Evolutionary conservation across 2,797 vertebrate genomes (phyloP).

Genomic region (Denticeps clupeoides): DNA sequence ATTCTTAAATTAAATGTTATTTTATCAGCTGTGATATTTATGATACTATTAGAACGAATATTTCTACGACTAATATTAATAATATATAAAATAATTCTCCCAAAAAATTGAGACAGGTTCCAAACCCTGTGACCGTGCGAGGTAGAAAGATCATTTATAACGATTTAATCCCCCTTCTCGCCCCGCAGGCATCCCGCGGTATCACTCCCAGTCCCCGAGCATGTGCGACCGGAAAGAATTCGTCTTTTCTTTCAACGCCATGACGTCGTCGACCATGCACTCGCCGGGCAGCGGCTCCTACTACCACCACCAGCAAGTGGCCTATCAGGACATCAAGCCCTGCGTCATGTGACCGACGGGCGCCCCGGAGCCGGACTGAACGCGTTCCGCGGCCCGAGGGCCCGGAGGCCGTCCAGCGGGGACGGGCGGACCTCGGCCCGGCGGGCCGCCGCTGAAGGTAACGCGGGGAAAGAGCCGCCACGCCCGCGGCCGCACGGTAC

Average conservation of each 20-base stretch:
- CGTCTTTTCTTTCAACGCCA: slow-evolving; percentile 98
- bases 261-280: slow-evolving; percentile 95
- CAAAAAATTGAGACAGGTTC: too few relatives aligned
- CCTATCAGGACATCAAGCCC: slow-evolving; percentile 98
- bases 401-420: neutral
- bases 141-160: too few relatives aligned
- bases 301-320: slow-evolving; percentile 97
- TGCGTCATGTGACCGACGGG: slow-evolving; percentile 99
- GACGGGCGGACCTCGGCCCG: slow-evolving; percentile 4
- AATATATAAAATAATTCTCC: too few relatives aligned
- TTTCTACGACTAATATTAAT: too few relatives aligned
- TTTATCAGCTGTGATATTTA: too few relatives aligned
- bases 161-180: neutral
- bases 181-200: slow-evolving; percentile 82
- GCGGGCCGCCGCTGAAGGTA: slow-evolving; percentile 36
- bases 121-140: too few relatives aligned
- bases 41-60: too few relatives aligned
- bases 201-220: slow-evolving; percentile 94
- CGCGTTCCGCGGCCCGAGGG: neutral
- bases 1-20: too few relatives aligned
- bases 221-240: slow-evolving; percentile 98
- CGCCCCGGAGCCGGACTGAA: neutral
- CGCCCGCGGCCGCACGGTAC: slow-evolving; percentile 57
- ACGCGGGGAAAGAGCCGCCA: slow-evolving; percentile 30
- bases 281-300: slow-evolving; percentile 79